Evolutionary conservation across 2,888 invertebrate species (phyloP).

Genomic region (Lobophora halterata): DNA sequence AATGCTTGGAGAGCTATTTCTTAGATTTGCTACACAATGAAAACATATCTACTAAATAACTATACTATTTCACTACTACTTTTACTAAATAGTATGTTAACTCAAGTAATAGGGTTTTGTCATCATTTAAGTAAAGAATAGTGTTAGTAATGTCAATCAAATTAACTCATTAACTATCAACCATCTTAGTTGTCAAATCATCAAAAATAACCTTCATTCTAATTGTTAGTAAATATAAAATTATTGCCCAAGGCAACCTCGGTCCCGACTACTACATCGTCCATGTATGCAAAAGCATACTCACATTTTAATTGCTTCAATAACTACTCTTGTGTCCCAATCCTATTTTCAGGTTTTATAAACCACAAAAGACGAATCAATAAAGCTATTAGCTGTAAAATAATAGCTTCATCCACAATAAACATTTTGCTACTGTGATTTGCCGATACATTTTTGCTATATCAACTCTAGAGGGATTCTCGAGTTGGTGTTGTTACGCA

Average conservation of each 20-base stretch:
- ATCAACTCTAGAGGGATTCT: conserved; percentile 3
- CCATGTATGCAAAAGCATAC: conserved; percentile 31
- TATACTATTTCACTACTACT: conserved; percentile 9
- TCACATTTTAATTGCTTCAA: neutral
- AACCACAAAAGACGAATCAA: conserved; percentile 5
- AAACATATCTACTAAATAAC: conserved; percentile 19
- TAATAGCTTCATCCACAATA: conserved; percentile 15
- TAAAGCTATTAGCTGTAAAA: conserved; percentile 19
- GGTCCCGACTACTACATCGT: conserved; percentile 20
- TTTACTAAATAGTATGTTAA: conserved; percentile 6
- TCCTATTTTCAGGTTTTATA: conserved; percentile 1
- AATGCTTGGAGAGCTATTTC: conserved; percentile 16
- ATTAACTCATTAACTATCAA: conserved; percentile 28
- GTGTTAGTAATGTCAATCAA: conserved; percentile 50
- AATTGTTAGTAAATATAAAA: conserved; percentile 48
- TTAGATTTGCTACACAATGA: conserved; percentile 10
- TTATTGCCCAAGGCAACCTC: conserved; percentile 48
- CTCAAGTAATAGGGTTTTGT: conserved; percentile 24
- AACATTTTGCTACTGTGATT: conserved; percentile 19
- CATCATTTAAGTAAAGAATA: conserved; percentile 26
- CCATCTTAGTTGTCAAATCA: conserved; percentile 33
- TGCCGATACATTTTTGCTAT: conserved; percentile 9
- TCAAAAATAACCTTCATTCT: conserved; percentile 33
- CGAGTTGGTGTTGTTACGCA: conserved; percentile 24
- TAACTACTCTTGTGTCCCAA: neutral